Percentiles rank a stretch among this genome's conserved stretches.
These are phyloP conservation scores for Xanthia icteritia DNA, from an alignment of 2,888 invertebrate genomes.

Conservation along the genomic window DNA sequence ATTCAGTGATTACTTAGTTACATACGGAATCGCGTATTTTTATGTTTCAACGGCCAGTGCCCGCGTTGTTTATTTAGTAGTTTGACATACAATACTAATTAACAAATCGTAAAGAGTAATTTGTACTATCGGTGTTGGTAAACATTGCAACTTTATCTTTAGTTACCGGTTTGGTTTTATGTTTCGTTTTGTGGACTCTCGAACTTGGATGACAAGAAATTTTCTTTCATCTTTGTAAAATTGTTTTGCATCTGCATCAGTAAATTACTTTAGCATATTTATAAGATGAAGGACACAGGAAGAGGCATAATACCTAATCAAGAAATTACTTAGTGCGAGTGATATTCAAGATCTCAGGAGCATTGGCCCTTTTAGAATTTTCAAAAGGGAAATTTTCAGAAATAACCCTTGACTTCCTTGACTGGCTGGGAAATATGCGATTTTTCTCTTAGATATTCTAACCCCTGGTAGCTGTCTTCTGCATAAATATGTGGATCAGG, in stretches of 20 bases:
- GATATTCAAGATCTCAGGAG: background rate
- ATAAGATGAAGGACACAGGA: background rate
- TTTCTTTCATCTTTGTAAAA: conserved; percentile 7
- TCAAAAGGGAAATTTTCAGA: background rate
- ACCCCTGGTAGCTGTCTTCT: background rate
- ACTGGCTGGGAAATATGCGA: background rate
- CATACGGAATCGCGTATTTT: conserved; percentile 50
- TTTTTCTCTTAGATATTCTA: too few species aligned
- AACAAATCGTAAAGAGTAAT: conserved; percentile 62
- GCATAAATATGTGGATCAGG: background rate
- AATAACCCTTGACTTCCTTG: background rate
- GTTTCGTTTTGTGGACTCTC: conserved; percentile 19
- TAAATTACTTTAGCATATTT: background rate
- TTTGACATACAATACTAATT: conserved; percentile 65
- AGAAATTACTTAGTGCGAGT: background rate
- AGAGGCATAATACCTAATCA: background rate
- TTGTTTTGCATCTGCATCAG: background rate
- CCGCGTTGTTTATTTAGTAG: conserved; percentile 49
- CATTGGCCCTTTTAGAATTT: background rate
- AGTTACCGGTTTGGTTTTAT: conserved; percentile 26
- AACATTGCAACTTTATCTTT: conserved; percentile 61
- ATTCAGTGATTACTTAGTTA: conserved; percentile 54
- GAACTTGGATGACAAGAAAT: background rate
- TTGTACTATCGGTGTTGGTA: conserved; percentile 52
- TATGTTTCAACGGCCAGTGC: conserved; percentile 48